Conservation (phyloP, 2,113 vertebrate genomes). For the Pimephales promelas region DNA sequence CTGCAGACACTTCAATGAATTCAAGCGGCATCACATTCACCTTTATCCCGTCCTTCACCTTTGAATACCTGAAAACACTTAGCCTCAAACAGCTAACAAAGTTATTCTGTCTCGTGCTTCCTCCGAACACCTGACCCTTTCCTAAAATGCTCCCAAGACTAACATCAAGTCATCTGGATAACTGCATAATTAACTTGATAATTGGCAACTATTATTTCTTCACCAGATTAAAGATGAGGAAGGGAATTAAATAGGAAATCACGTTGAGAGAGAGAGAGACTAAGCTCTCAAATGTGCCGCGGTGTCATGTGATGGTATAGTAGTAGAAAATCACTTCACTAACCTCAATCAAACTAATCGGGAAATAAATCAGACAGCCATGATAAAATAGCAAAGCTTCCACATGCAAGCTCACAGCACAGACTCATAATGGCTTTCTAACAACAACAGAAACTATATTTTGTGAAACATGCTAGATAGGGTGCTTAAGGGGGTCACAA, state of each 20-base stretch:
- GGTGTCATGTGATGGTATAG: neutral
- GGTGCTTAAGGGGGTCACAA: neutral
- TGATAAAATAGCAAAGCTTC: constrained; percentile 13
- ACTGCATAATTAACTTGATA: constrained; percentile 3
- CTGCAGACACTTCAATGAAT: neutral
- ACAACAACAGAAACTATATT: constrained; percentile 29
- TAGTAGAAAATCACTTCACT: neutral
- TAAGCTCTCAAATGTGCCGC: neutral
- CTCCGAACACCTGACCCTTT: constrained; percentile 39
- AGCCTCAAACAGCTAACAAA: neutral
- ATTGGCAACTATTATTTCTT: constrained; percentile 10
- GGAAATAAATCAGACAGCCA: constrained; percentile 6
- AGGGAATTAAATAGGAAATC: neutral
- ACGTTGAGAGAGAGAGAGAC: neutral
- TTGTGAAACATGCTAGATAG: neutral
- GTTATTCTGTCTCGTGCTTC: neutral
- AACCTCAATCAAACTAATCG: constrained; percentile 33
- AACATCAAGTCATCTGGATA: constrained; percentile 4
- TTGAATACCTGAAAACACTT: constrained; percentile 33
- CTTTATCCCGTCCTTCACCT: neutral
- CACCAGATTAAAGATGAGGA: neutral
- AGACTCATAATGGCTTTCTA: neutral
- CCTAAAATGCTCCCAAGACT: neutral
- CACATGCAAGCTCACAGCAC: neutral
- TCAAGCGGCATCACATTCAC: neutral